Percentiles rank a stretch among this genome's conserved stretches.
These are phyloP conservation scores for Coenobita brevimanus DNA, from an alignment of 1,140 invertebrate species.

Conservation along the genomic window DNA sequence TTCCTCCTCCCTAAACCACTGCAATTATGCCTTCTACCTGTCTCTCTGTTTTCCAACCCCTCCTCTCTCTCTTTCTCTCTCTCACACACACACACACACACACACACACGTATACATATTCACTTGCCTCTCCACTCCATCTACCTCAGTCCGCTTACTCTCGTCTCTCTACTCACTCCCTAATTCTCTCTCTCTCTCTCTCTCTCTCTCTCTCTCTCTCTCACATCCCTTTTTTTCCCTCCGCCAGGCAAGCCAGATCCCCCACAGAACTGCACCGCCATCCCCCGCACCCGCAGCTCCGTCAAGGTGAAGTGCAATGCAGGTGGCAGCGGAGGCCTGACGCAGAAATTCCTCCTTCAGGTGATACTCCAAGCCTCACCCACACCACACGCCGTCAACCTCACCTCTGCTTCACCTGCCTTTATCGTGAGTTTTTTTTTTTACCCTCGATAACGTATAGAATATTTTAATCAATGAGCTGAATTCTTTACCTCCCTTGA, in stretches of 20 bases:
- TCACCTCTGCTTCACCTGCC: conserved; percentile 1
- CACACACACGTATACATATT: neutral
- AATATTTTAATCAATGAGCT: no score
- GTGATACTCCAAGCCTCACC: neutral
- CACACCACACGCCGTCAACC: conserved; percentile 23
- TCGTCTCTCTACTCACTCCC: neutral
- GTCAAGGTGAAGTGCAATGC: conserved; percentile 20
- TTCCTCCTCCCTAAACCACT: no score
- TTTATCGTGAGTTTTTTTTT: neutral
- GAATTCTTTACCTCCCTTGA: no score
- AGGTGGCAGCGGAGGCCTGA: conserved; percentile 19
- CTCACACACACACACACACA: neutral
- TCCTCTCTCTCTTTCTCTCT: neutral
- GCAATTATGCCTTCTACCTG: no score
- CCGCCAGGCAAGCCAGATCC: conserved; percentile 24
- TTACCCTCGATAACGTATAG: no score
- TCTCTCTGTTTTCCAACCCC: no score
- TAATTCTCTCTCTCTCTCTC: neutral
- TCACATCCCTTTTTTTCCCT: neutral
- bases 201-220: neutral
- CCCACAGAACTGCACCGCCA: conserved; percentile 10
- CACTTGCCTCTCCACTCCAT: neutral
- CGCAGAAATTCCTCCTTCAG: conserved; percentile 41
- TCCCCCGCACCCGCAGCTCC: neutral
- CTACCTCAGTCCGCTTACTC: neutral